Conservation (phyloP, 2,797 vertebrate species). For the Brachyrhaphis roseni region DNA sequence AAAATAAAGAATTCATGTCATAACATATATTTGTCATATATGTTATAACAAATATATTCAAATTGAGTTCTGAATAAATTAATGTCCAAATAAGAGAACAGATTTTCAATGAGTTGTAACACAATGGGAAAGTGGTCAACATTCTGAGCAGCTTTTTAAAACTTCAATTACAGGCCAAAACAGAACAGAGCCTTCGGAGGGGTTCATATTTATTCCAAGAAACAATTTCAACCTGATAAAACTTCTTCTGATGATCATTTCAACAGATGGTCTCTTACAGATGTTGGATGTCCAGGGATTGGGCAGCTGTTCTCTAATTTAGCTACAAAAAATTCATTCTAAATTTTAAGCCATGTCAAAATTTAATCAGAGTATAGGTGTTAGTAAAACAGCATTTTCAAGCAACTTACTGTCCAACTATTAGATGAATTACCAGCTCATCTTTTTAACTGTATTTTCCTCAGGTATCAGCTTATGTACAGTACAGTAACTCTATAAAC, state of each 20-base stretch:
- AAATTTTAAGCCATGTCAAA: too few relatives aligned
- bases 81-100: neutral
- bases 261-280: too few relatives aligned
- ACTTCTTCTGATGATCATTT: too few relatives aligned
- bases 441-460: neutral
- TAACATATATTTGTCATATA: too few relatives aligned
- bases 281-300: too few relatives aligned
- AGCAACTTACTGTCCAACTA: too few relatives aligned
- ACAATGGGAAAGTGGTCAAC: neutral
- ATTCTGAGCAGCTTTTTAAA: neutral
- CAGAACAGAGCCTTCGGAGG: neutral
- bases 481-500: too few relatives aligned
- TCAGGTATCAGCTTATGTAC: neutral
- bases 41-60: too few relatives aligned
- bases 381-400: too few relatives aligned
- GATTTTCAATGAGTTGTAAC: neutral
- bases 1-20: too few relatives aligned
- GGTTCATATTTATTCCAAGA: neutral
- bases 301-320: too few relatives aligned
- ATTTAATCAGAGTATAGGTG: neutral
- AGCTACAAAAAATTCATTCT: too few relatives aligned
- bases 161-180: neutral
- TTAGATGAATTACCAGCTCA: neutral
- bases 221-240: neutral
- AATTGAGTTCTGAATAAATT: neutral